phyloP scores from a whole-genome alignment of 2,888 invertebrate species.

The Hartigia nigra region DNA sequence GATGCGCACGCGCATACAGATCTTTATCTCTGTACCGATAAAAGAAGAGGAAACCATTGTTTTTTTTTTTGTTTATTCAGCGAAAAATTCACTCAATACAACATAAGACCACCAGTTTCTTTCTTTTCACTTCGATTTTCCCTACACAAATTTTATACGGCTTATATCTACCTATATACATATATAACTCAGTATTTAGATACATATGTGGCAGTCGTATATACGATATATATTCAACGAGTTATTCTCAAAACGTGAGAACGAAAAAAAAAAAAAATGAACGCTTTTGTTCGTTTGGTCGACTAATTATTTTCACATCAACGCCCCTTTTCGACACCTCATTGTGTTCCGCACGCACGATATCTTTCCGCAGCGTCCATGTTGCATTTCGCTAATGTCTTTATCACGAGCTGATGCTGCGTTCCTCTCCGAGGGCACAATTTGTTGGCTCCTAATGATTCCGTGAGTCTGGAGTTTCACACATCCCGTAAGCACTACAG shows the following conservation, averaged over 20 bases:
- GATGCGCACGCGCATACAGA: neutral
- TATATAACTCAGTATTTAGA: neutral
- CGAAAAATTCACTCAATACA: neutral
- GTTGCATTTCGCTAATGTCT: conserved; percentile 50
- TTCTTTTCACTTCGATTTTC: neutral
- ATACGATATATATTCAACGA: neutral
- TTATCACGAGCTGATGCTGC: conserved; percentile 44
- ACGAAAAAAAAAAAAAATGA: neutral
- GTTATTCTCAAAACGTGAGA: neutral
- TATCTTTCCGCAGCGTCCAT: conserved; percentile 19
- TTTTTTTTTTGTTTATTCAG: neutral
- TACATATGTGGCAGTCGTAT: neutral
- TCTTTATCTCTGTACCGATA: neutral
- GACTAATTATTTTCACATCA: conserved; percentile 59
- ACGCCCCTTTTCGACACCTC: conserved; percentile 34
- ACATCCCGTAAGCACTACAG: conserved; percentile 25
- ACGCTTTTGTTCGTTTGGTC: neutral
- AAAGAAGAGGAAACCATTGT: neutral
- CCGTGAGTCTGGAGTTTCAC: conserved; percentile 33
- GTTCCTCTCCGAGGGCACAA: conserved; percentile 18
- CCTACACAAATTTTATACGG: neutral
- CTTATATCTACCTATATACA: neutral
- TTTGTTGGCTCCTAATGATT: conserved; percentile 39
- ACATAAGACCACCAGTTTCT: neutral
- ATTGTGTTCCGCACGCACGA: conserved; percentile 53